phyloP scores from a whole-genome alignment of 2,797 vertebrate species.

The Macropodus opercularis region DNA sequence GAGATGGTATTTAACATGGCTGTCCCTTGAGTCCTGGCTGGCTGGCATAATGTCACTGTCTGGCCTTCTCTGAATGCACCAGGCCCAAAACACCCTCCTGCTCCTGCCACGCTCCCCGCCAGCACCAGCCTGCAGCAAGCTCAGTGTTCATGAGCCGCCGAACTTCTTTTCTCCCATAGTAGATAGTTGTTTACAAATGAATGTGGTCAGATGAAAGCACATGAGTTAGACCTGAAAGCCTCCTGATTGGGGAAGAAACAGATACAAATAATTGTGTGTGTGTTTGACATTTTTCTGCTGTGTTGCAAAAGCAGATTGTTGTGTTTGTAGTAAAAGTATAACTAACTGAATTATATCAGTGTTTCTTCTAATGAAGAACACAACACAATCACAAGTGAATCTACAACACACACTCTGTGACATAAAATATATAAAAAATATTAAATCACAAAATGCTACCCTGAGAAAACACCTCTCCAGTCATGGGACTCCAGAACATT shows the following conservation, averaged over 20 bases:
- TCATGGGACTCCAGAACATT: background rate
- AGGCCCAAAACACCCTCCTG: constrained; percentile 61
- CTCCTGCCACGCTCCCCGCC: constrained; percentile 40
- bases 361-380: background rate
- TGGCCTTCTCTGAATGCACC: constrained; percentile 71
- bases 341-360: constrained; percentile 25
- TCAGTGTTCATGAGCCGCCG: constrained; percentile 36
- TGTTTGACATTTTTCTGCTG: background rate
- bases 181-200: constrained; percentile 18
- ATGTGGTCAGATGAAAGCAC: background rate
- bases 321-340: no score
- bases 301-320: no score
- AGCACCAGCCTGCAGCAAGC: constrained; percentile 43
- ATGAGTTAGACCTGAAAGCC: background rate
- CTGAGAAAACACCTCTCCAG: constrained; percentile 2
- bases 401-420: constrained; percentile 2
- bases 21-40: constrained; percentile 60
- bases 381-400: background rate
- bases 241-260: background rate
- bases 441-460: background rate
- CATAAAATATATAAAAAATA: no score
- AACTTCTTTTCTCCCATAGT: constrained; percentile 29
- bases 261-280: background rate
- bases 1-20: constrained; percentile 77
- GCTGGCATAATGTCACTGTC: constrained; percentile 76